Conservation (phyloP, 2,113 vertebrate species). For the Acrocephalus kingi region DNA sequence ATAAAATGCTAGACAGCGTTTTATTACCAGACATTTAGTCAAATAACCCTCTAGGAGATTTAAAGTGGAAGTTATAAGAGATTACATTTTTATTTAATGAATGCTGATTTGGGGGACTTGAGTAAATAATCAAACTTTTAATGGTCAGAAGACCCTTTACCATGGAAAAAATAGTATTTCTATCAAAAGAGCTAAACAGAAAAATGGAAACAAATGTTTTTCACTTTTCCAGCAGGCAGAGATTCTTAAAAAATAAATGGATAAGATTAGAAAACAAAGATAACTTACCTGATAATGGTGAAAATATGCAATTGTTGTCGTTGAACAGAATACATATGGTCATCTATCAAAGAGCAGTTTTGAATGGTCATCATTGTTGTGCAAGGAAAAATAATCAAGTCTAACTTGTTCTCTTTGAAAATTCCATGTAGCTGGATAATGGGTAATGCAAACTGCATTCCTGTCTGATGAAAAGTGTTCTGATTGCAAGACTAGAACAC, state of each 20-base stretch:
- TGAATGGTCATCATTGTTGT: not conserved
- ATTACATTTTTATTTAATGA: not conserved
- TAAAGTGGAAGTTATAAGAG: not conserved
- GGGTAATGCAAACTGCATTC: constrained; percentile 12
- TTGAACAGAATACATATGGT: not conserved
- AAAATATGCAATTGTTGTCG: not conserved
- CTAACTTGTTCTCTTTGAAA: not conserved
- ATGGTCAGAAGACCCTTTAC: accelerated
- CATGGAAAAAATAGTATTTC: not conserved
- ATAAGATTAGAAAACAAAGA: not conserved
- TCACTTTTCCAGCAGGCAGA: not conserved
- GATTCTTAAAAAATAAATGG: not conserved
- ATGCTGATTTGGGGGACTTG: not conserved
- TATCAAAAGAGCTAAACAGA: not conserved
- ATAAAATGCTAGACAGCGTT: not conserved
- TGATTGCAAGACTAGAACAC: not conserved
- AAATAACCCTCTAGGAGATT: not conserved
- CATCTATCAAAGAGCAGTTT: not conserved
- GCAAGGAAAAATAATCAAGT: not conserved
- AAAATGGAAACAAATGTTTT: not conserved
- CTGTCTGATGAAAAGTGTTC: not conserved
- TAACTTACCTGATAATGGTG: not conserved
- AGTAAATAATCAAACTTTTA: not conserved
- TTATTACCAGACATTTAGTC: not conserved
- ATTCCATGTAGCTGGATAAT: not conserved